Percentiles rank a stretch among this genome's conserved stretches.
Conservation (phyloP, 2,113 vertebrate genomes). For the Scalopus aquaticus region DNA sequence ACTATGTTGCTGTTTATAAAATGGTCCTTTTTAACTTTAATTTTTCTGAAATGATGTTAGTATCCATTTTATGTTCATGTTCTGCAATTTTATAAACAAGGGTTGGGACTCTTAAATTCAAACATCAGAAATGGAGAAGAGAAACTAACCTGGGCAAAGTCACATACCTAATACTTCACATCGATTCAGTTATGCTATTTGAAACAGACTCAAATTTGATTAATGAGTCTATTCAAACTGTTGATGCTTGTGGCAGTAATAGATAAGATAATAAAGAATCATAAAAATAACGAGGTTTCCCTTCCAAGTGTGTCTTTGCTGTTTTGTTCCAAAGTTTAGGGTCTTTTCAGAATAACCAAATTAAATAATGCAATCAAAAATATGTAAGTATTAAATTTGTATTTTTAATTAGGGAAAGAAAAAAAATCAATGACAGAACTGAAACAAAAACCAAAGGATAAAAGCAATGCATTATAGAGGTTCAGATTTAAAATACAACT, state of each 20-base stretch:
- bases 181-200: neutral
- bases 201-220: neutral
- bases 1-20: neutral
- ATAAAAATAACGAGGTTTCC: neutral
- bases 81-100: neutral
- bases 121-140: neutral
- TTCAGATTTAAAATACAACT: neutral
- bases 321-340: neutral
- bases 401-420: neutral
- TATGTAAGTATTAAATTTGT: neutral
- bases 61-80: neutral
- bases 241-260: neutral
- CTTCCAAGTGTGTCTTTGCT: neutral
- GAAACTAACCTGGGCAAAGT: neutral
- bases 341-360: neutral
- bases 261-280: neutral
- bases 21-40: neutral
- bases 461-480: neutral
- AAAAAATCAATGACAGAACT: constrained; percentile 7
- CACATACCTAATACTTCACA: neutral
- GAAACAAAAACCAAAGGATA: neutral
- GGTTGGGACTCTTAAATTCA: neutral
- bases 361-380: neutral
- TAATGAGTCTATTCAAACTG: neutral
- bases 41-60: neutral